These are phyloP conservation scores for Zoroaster sp. DNA, from an alignment of 53 echinoderm and acorn worm genomes.

Conservation along the genomic window DNA sequence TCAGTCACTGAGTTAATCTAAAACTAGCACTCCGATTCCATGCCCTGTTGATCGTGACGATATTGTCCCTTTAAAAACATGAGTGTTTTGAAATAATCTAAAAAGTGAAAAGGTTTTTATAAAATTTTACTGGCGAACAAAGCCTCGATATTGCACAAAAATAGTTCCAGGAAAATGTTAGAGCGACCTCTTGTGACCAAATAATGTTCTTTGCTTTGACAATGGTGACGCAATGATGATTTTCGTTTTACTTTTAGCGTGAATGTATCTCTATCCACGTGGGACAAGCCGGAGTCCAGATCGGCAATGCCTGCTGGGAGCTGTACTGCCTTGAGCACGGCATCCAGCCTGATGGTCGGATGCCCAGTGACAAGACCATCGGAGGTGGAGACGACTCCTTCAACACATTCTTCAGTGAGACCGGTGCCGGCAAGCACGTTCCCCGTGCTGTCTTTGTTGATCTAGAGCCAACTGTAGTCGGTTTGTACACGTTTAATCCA, in stretches of 20 bases:
- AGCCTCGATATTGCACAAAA: too few species aligned
- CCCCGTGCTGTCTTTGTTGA: conserved; percentile 48
- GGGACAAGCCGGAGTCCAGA: conserved; percentile 93
- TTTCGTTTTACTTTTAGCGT: background rate
- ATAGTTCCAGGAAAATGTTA: background rate
- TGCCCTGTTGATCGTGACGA: too few species aligned
- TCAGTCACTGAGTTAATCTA: too few species aligned
- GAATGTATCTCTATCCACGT: conserved; percentile 78
- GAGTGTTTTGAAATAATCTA: too few species aligned
- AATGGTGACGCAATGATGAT: background rate
- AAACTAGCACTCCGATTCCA: too few species aligned
- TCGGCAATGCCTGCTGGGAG: conserved; percentile 94
- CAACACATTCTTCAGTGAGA: conserved; percentile 66
- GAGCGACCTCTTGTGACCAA: background rate
- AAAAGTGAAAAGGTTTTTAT: too few species aligned
- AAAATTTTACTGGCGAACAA: too few species aligned
- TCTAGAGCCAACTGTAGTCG: conserved; percentile 51
- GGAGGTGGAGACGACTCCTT: conserved; percentile 55
- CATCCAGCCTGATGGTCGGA: conserved; percentile 92
- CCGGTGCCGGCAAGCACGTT: conserved; percentile 43
- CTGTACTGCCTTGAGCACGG: conserved; percentile 89
- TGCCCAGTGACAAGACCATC: conserved; percentile 88
- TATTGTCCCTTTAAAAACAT: too few species aligned
- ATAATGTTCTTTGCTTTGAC: background rate
- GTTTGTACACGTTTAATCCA: background rate